A percentile compares a stretch with the other conserved stretches of the same genome.
Conservation (phyloP, 2,888 invertebrate species). For the Merodon equestris region DNA sequence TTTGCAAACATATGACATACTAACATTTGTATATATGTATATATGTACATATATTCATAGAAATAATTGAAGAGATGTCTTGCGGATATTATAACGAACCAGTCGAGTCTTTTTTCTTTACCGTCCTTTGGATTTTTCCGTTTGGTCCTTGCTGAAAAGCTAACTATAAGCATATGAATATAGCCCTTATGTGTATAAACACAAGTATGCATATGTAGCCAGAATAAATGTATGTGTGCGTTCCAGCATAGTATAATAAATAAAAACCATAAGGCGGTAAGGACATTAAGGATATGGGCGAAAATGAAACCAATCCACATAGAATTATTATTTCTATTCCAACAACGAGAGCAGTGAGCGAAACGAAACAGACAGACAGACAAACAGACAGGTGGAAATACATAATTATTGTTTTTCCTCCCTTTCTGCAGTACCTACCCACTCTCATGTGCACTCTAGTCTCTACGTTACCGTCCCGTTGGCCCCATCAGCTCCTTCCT, state of each 20-base stretch:
- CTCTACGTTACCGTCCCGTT: neutral
- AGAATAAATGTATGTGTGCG: conserved; percentile 27
- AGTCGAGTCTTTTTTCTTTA: conserved; percentile 65
- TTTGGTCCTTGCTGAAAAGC: conserved; percentile 58
- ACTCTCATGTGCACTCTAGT: conserved; percentile 39
- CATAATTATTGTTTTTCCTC: conserved; percentile 64
- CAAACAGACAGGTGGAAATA: conserved; percentile 66
- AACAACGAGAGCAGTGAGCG: conserved; percentile 51
- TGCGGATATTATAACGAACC: conserved; percentile 65
- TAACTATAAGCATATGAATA: conserved; percentile 41
- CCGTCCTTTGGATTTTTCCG: conserved; percentile 58
- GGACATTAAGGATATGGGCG: conserved; percentile 63
- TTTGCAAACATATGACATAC: too few relatives aligned
- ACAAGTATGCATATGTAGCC: neutral
- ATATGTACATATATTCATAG: conserved; percentile 50
- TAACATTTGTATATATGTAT: too few relatives aligned
- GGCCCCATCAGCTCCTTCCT: conserved; percentile 1
- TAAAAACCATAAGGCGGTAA: conserved; percentile 66
- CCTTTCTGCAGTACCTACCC: conserved; percentile 48
- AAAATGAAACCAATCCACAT: conserved; percentile 69
- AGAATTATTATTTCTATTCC: conserved; percentile 64
- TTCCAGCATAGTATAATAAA: conserved; percentile 53
- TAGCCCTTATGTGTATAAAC: too few relatives aligned
- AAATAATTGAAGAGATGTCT: conserved; percentile 68
- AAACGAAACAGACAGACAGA: conserved; percentile 51